A percentile compares a stretch with the other conserved stretches of the same genome.
Conservation (phyloP, 1,140 invertebrate genomes). For the Propsilocerus akamusi region DNA sequence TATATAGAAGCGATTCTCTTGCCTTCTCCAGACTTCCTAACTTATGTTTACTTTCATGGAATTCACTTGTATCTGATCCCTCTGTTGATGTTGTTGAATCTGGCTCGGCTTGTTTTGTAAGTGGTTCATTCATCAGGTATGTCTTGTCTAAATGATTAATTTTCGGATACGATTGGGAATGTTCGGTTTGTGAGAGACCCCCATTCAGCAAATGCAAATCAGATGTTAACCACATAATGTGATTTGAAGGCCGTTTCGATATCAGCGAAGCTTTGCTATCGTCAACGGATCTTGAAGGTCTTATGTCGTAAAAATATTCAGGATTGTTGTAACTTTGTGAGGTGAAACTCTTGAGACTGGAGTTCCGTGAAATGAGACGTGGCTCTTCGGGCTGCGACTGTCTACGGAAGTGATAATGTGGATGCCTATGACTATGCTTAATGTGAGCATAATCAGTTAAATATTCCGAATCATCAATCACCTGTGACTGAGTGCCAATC, state of each 20-base stretch:
- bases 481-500: not conserved
- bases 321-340: not conserved
- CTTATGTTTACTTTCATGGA: slow-evolving; percentile 14
- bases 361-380: not conserved
- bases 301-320: not conserved
- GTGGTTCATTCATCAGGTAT: not conserved
- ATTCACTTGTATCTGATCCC: slow-evolving; percentile 14
- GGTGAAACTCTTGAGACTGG: not conserved
- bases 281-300: slow-evolving; percentile 14
- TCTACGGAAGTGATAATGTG: not conserved
- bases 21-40: slow-evolving; percentile 22
- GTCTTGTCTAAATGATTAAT: not conserved
- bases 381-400: not conserved
- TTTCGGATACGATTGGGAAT: not conserved
- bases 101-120: not conserved
- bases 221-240: slow-evolving; percentile 19
- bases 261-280: slow-evolving; percentile 14
- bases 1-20: slow-evolving; percentile 16
- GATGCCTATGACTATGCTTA: slow-evolving; percentile 1
- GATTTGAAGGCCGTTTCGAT: slow-evolving; percentile 17
- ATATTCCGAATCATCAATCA: not conserved
- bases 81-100: not conserved
- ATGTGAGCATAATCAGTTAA: not conserved
- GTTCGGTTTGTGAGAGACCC: not conserved
- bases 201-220: not conserved